Evolutionary conservation across 30 jellyfish, hydroid and myxozoan genomes (phyloP).

Genomic region (Haliclystus octoradiatus): DNA sequence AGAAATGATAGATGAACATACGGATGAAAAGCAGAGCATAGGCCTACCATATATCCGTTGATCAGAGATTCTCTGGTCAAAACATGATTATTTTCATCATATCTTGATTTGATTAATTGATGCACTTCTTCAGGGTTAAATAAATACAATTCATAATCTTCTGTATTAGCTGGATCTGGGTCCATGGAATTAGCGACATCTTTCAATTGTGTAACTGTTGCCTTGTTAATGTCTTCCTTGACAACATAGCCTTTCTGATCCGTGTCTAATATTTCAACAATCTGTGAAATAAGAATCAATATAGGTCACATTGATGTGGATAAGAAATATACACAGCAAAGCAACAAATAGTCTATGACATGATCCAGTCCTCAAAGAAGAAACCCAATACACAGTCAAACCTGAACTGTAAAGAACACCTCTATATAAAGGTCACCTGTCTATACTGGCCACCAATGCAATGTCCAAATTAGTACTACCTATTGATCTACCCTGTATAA

Average conservation of each 20-base stretch:
- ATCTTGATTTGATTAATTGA: slow-evolving; percentile 4
- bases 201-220: slow-evolving; percentile 21
- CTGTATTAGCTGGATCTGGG: slow-evolving; percentile 38
- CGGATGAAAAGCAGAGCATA: background rate
- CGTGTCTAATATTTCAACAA: slow-evolving; percentile 13
- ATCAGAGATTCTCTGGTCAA: background rate
- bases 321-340: too few species aligned
- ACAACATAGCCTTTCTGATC: slow-evolving; percentile 14
- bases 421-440: too few species aligned
- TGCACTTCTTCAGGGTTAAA: slow-evolving; percentile 17
- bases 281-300: slow-evolving; percentile 4
- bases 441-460: too few species aligned
- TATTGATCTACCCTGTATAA: too few species aligned
- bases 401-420: too few species aligned
- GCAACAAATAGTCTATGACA: too few species aligned
- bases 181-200: slow-evolving; percentile 31
- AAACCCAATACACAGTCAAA: too few species aligned
- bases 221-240: slow-evolving; percentile 8
- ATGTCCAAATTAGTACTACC: too few species aligned
- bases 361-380: too few species aligned
- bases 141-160: slow-evolving; percentile 13
- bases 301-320: too few species aligned
- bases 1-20: too few species aligned
- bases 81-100: slow-evolving; percentile 1
- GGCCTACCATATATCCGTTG: slow-evolving; percentile 27